A percentile compares a stretch with the other conserved stretches of the same genome.
phyloP scores from a whole-genome alignment of 2,888 invertebrate genomes.

The Linhomoeus sp. region DNA sequence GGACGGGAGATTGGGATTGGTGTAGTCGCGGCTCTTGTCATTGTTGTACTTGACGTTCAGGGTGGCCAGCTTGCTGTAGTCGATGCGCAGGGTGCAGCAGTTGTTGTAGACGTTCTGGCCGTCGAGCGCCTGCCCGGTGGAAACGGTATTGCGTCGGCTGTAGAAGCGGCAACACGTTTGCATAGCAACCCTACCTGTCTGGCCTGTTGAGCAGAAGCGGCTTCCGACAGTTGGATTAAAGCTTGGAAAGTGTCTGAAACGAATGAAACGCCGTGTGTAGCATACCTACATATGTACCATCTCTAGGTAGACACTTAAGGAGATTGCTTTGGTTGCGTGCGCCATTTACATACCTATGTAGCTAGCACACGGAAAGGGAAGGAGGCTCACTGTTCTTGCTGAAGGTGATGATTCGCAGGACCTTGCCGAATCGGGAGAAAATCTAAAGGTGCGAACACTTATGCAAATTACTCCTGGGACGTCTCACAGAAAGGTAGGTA shows the following conservation, averaged over 20 bases:
- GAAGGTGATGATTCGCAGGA: conserved; percentile 97
- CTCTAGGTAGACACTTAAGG: no score
- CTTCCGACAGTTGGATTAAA: conserved; percentile 92
- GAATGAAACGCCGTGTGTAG: conserved; percentile 1
- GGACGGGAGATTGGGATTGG: conserved; percentile 87
- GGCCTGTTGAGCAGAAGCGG: conserved; percentile 85
- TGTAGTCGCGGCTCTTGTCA: conserved; percentile 97
- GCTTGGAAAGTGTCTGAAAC: conserved; percentile 82
- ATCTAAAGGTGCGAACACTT: conserved; percentile 44
- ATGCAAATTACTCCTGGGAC: no score
- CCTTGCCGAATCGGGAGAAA: conserved; percentile 94
- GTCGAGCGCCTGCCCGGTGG: conserved; percentile 53
- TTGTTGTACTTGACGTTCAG: conserved; percentile 99
- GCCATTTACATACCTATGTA: background rate
- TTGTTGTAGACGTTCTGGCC: conserved; percentile 99
- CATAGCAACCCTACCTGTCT: conserved; percentile 51
- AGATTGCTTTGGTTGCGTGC: background rate
- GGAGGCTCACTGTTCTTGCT: conserved; percentile 99
- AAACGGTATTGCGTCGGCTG: background rate
- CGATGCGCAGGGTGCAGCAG: conserved; percentile 94
- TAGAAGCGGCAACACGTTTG: background rate
- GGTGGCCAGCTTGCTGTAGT: conserved; percentile 93
- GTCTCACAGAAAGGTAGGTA: background rate
- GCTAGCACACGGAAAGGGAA: conserved; percentile 9
- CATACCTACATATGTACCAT: no score